Base-by-base conservation (phyloP, 2,888 invertebrate species). In the Lithosia quadra region DNA sequence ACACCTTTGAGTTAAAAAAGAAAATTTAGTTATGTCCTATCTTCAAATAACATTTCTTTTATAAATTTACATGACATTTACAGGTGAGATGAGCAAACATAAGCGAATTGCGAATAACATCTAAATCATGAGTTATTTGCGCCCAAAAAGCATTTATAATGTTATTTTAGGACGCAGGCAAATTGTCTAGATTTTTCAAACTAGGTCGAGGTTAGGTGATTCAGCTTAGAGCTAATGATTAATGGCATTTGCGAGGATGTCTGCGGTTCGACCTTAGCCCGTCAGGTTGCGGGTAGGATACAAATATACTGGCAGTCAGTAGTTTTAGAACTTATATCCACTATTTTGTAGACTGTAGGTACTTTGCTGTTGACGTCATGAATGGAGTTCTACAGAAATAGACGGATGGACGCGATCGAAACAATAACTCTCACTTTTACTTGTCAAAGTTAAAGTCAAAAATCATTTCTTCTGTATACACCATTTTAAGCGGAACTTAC, bases 161-260 rank as follows among this genome's bases (percentile, higher is more conserved):
- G 43, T 63, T 67, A 67, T 63, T 63, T 67, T 63, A 67, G 63
- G 67, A 49, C 10, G 10, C 43, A 58, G 34, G 67, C 63, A 63
- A 63, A 63, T 58, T 60, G 39, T 36, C 39, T 55, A 63, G 53
- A 34, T 59, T 59, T 68, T 59, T 58, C 49, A 11, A 59, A 59
- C 8, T 55, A 63, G 68, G 63, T 59, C 58, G 58, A 59, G 63
- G 67, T 67, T 34, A 43, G 62, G 21, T 11, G 7, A 49, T 24
- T 57, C 33, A 34, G 18, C 4, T 57, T 58, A 33, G 43, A 36
- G 11, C 62, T 49, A 1, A 57, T 55, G 68, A 68, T 68, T 68
- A 68, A 68, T 63, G n/a, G 53, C 63, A 33, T 63, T 55, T 36
- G 21, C 49, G 33, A 57, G 62, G 24, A 63, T 57, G 67, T 53